A percentile compares a stretch with the other conserved stretches of the same genome.
Conservation (phyloP, 2,888 invertebrate genomes). For the Cryptosula pallasiana region DNA sequence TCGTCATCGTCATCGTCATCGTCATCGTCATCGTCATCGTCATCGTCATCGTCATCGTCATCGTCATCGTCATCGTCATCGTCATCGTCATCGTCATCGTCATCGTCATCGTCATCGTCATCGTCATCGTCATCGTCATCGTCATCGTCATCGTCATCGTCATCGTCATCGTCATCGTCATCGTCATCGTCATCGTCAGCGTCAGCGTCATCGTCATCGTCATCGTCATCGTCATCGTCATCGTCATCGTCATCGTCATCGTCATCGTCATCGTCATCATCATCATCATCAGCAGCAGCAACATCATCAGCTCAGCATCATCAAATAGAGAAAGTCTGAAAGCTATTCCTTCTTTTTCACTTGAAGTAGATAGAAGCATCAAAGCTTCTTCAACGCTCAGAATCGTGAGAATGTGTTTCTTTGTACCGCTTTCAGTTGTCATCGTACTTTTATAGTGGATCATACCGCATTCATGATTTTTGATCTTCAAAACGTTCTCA, state of each 20-base stretch:
- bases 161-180: slow-evolving; percentile 23
- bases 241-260: slow-evolving; percentile 18
- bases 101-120: slow-evolving; percentile 2
- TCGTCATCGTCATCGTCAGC: no score
- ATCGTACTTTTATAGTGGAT: no score
- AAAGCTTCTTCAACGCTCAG: no score
- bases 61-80: slow-evolving; percentile 20
- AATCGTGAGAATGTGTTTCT: no score
- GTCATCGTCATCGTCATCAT: slow-evolving; percentile 16
- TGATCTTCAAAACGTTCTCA: no score
- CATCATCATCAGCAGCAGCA: no score
- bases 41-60: slow-evolving; percentile 14
- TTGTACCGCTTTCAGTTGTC: no score
- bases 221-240: slow-evolving; percentile 13
- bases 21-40: slow-evolving; percentile 1
- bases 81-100: slow-evolving; percentile 7
- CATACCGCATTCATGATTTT: no score
- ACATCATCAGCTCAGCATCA: no score
- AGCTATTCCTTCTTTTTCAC: no score
- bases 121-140: slow-evolving; percentile 7
- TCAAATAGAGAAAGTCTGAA: no score
- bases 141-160: slow-evolving; percentile 23
- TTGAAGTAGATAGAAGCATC: no score
- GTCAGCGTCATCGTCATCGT: neutral
- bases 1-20: slow-evolving; percentile 20